Evolutionary conservation across 2,797 vertebrate genomes (phyloP).

Genomic region (Miopithecus talapoin): DNA sequence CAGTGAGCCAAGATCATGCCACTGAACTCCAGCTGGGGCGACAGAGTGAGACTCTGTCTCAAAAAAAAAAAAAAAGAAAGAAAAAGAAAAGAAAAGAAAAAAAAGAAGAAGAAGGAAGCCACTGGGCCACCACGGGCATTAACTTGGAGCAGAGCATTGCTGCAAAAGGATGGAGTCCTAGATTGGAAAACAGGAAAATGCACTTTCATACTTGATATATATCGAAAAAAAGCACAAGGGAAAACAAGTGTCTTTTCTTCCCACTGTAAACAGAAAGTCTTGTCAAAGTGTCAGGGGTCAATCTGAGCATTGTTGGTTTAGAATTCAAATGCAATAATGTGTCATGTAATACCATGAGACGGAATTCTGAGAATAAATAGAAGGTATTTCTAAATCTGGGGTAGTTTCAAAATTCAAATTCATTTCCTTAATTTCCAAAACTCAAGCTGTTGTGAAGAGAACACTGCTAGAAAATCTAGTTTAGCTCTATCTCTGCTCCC

Average conservation of each 20-base stretch:
- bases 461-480: background rate
- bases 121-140: background rate
- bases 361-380: background rate
- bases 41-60: background rate
- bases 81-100: no score
- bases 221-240: background rate
- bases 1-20: background rate
- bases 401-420: background rate
- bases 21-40: background rate
- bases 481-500: background rate
- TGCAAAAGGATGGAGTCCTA: background rate
- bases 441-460: background rate
- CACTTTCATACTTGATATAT: background rate
- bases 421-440: background rate
- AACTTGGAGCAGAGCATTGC: background rate
- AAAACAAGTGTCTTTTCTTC: background rate
- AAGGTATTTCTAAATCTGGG: background rate
- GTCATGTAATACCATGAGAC: background rate
- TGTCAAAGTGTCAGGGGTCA: background rate
- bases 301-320: background rate
- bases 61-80: no score
- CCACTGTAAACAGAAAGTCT: background rate
- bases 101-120: background rate
- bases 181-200: background rate
- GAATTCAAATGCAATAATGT: background rate